A percentile compares a stretch with the other conserved stretches of the same genome.
phyloP scores from a whole-genome alignment of 2,888 invertebrate species.

The Andricus curvator region DNA sequence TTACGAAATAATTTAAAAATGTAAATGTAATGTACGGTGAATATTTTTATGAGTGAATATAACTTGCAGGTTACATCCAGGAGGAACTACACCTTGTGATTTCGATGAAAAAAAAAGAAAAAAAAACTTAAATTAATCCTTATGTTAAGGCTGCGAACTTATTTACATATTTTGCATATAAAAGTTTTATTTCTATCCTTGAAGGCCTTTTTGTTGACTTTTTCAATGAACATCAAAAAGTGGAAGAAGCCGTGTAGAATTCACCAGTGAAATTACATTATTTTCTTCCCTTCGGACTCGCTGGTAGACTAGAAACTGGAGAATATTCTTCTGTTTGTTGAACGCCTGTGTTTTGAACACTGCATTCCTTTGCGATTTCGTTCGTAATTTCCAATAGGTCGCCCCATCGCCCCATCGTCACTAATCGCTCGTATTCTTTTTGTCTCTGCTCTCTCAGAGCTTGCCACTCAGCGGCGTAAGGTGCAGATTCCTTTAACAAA shows the following conservation, averaged over 20 bases:
- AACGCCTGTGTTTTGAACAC: neutral
- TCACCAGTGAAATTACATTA: neutral
- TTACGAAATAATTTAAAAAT: no score
- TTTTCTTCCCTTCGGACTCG: neutral
- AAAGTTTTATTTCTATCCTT: neutral
- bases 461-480: constrained; percentile 10
- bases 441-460: constrained; percentile 3
- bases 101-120: no score
- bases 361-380: neutral
- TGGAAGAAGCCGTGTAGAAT: neutral
- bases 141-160: no score
- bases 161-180: neutral
- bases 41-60: no score
- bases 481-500: constrained; percentile 5
- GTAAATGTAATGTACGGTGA: no score
- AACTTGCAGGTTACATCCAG: no score
- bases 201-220: no score
- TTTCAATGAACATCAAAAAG: no score
- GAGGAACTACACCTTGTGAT: no score
- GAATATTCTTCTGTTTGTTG: neutral
- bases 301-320: neutral
- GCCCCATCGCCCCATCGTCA: neutral
- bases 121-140: no score
- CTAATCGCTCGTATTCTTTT: constrained; percentile 11
- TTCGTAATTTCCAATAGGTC: constrained; percentile 2